These are phyloP conservation scores for Brachyistius frenatus DNA, from an alignment of 2,113 vertebrate species.

Conservation along the genomic window DNA sequence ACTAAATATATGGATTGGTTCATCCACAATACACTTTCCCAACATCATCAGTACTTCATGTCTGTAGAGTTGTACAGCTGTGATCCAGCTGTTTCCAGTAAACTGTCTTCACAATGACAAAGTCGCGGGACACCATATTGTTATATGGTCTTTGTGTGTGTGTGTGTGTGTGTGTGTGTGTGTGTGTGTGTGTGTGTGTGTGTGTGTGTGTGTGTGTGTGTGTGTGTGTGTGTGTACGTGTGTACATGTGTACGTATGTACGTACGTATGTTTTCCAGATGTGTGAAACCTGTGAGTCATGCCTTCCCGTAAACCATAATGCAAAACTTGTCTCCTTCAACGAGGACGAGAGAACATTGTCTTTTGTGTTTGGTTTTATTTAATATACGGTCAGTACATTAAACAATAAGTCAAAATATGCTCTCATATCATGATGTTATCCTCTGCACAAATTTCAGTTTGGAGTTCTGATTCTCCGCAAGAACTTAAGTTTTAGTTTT, in stretches of 20 bases:
- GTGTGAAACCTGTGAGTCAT: slow-evolving; percentile 45
- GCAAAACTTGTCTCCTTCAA: neutral
- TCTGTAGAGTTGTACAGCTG: slow-evolving; percentile 20
- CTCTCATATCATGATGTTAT: no score
- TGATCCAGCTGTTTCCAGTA: slow-evolving; percentile 49
- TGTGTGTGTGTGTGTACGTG: slow-evolving; percentile 7
- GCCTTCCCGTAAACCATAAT: slow-evolving; percentile 46
- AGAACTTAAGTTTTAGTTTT: no score
- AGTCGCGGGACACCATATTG: slow-evolving; percentile 55
- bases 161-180: slow-evolving; percentile 6
- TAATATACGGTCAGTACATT: no score
- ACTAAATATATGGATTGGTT: slow-evolving; percentile 21
- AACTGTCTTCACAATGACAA: slow-evolving; percentile 54
- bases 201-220: slow-evolving; percentile 39
- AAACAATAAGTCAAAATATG: no score
- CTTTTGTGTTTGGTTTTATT: neutral
- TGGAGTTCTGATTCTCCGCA: no score
- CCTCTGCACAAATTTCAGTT: no score
- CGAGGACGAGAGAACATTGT: neutral
- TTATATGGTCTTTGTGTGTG: slow-evolving; percentile 36
- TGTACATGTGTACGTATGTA: slow-evolving; percentile 5
- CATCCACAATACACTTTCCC: neutral
- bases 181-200: slow-evolving; percentile 7
- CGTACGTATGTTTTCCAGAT: slow-evolving; percentile 71
- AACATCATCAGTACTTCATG: neutral